These are phyloP conservation scores for Flexamia atlantica DNA, from an alignment of 2,888 invertebrate genomes.

Conservation along the genomic window DNA sequence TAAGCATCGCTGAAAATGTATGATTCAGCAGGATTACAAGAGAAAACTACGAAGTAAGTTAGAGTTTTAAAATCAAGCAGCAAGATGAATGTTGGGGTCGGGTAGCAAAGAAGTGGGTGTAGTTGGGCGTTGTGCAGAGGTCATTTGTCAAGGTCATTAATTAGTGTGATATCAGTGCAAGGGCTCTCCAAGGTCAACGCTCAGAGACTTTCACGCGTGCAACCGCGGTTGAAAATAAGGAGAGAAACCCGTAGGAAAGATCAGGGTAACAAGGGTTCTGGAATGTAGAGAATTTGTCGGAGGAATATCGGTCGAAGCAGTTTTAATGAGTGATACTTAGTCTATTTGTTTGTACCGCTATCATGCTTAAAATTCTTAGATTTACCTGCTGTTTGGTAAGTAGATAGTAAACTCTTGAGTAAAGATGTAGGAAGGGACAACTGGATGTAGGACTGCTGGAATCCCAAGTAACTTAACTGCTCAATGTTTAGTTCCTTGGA, in stretches of 20 bases:
- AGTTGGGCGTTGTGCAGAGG: conserved; percentile 23
- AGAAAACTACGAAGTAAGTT: conserved; percentile 5
- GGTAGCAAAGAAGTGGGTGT: background rate
- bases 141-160: conserved; percentile 30
- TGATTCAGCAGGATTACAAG: background rate
- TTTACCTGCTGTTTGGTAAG: too few relatives aligned
- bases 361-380: too few relatives aligned
- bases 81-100: background rate
- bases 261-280: background rate
- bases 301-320: too few relatives aligned
- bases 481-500: too few relatives aligned
- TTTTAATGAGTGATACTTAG: too few relatives aligned
- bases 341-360: too few relatives aligned
- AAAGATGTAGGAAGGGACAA: too few relatives aligned
- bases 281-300: background rate
- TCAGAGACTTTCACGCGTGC: conserved; percentile 7
- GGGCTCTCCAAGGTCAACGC: conserved; percentile 14
- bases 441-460: too few relatives aligned
- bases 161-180: conserved; percentile 36
- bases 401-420: too few relatives aligned
- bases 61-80: background rate
- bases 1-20: too few relatives aligned
- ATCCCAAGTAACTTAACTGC: too few relatives aligned
- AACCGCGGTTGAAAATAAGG: background rate
- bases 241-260: background rate